A percentile compares a stretch with the other conserved stretches of the same genome.
These are phyloP conservation scores for Sabatieria punctata DNA, from an alignment of 2,888 invertebrate species.

Conservation along the genomic window DNA sequence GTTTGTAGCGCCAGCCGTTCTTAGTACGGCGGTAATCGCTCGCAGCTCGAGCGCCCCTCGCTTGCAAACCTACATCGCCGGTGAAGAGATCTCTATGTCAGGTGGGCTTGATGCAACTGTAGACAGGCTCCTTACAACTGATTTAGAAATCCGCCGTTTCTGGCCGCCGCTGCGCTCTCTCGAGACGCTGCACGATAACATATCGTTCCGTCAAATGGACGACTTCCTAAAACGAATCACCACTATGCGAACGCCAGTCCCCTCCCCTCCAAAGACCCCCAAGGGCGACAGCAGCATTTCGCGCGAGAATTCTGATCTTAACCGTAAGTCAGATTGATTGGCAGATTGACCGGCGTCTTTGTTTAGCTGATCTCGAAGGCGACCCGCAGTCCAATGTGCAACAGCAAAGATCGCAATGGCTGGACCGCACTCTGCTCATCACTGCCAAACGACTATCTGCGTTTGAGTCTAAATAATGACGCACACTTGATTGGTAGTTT, in stretches of 20 bases:
- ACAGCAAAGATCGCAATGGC: no score
- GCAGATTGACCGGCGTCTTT: no score
- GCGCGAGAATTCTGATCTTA: background rate
- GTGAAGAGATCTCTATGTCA: constrained; percentile 20
- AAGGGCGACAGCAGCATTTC: no score
- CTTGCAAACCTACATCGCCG: constrained; percentile 26
- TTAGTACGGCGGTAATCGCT: constrained; percentile 33
- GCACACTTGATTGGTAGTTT: no score
- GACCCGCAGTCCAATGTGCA: no score
- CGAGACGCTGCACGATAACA: constrained; percentile 90
- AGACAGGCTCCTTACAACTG: constrained; percentile 11
- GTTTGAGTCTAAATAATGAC: no score
- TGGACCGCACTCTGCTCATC: no score
- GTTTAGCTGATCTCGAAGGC: no score
- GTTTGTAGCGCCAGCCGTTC: constrained; percentile 19
- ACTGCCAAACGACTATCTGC: no score
- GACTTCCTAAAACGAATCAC: constrained; percentile 70
- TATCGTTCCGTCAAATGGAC: constrained; percentile 78
- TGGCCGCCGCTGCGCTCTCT: constrained; percentile 88
- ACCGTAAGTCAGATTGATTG: no score
- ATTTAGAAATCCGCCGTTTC: constrained; percentile 38
- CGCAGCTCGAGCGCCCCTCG: constrained; percentile 33
- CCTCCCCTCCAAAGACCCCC: constrained; percentile 42
- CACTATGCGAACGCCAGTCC: constrained; percentile 47
- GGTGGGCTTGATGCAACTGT: constrained; percentile 11